Base-by-base conservation (phyloP, 2,888 invertebrate species). In the Dascillus cervinus region DNA sequence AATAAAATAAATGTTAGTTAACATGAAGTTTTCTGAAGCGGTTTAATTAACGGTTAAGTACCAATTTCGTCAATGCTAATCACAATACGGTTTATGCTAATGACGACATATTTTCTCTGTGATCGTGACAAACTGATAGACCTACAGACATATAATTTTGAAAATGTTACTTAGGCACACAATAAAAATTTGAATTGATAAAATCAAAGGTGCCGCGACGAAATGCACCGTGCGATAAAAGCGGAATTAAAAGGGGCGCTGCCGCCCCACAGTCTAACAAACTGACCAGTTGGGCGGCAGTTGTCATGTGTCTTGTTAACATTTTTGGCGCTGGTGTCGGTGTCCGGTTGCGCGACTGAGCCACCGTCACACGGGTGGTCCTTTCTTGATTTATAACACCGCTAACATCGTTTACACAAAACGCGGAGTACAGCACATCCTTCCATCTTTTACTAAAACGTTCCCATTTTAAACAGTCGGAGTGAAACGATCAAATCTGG, bases 231-330 rank as follows among this genome's bases (percentile, higher is more conserved):
- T n/a, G n/a, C n/a, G n/a, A n/a, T n/a, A n/a, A n/a, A n/a, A n/a
- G n/a, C n/a, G n/a, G n/a, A n/a, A n/a, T n/a, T n/a, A n/a, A 34
- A 37, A 22, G 28, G 39, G 36, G 26, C 32, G 22, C 17, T 34
- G 32, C 35, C 38, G 37, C 43, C 41, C 39, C 38, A 36, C 29
- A 31, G 32, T 34, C 33, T 29, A 34, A 32, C 31, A 38, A 34
- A 32, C 43, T 32, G 37, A 28, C n/a, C 37, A 39, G 41, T 41
- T 40, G 57, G 56, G 52, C 44, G 46, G 43, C 49, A 55, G 61
- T 59, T 60, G 62, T 62, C 62, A 58, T 60, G 60, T 60, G 61
- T 62, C 64, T 64, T 65, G 65, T 65, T 65, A 65, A 65, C 65
- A 65, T 64, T 65, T 65, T 64, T 64, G 62, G 64, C 63, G 63